Conservation (phyloP, 2,113 vertebrate species). For the Gavia stellata region DNA sequence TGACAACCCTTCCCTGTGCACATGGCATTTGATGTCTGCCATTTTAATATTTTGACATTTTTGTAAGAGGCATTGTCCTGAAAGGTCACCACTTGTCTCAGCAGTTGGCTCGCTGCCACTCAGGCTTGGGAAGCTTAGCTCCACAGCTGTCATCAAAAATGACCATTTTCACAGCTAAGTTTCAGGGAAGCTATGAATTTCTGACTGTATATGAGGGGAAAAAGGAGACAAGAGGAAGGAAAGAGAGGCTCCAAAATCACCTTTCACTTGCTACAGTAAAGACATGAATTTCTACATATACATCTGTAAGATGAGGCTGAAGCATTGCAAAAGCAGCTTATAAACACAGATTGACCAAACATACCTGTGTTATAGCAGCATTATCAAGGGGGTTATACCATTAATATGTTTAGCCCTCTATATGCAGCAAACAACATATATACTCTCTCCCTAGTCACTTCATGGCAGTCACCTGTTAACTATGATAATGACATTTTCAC, state of each 20-base stretch:
- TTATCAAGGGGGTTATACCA: not conserved
- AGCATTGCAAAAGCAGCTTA: not conserved
- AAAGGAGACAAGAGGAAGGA: not conserved
- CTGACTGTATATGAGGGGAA: not conserved
- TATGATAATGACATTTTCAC: not conserved
- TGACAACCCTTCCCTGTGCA: not conserved
- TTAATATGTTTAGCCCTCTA: not conserved
- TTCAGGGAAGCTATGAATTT: not conserved
- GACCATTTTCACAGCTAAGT: not conserved
- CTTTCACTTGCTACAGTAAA: not conserved
- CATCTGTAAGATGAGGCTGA: not conserved
- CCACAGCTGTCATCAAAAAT: constrained; percentile 28
- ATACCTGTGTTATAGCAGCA: not conserved
- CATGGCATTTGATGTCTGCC: constrained; percentile 20
- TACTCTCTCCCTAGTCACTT: not conserved
- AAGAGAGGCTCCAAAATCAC: not conserved
- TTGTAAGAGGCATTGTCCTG: constrained; percentile 19
- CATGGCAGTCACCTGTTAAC: not conserved
- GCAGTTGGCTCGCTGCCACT: constrained; percentile 32
- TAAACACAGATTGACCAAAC: not conserved
- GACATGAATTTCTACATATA: not conserved
- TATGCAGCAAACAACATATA: not conserved
- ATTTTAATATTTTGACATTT: constrained; percentile 49
- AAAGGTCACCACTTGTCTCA: constrained; percentile 56
- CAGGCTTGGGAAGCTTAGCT: constrained; percentile 3